A percentile compares a stretch with the other conserved stretches of the same genome.
Conservation (phyloP, 2,113 vertebrate genomes). For the Eretmochelys imbricata region DNA sequence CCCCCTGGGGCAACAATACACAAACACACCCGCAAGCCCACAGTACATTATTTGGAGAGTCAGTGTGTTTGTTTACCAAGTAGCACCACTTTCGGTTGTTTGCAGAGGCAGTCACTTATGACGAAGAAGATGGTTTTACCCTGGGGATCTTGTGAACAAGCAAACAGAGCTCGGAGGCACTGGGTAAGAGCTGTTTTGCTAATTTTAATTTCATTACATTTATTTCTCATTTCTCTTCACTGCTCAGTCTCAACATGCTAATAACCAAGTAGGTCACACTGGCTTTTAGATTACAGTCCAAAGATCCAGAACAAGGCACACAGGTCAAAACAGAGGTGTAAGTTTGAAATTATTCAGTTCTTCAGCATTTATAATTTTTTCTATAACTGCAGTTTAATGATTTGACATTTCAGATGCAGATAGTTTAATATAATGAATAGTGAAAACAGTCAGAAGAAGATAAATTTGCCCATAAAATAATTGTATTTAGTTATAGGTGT, state of each 20-base stretch:
- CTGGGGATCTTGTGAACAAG: not conserved
- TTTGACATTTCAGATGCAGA: not conserved
- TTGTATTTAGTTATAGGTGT: not conserved
- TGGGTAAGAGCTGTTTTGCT: not conserved
- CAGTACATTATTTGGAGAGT: not conserved
- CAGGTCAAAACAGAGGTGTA: not conserved
- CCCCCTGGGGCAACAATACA: not conserved
- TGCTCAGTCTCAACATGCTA: not conserved
- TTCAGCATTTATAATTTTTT: not conserved
- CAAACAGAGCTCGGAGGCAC: not conserved
- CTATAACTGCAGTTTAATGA: not conserved
- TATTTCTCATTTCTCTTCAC: not conserved
- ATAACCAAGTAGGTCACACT: not conserved
- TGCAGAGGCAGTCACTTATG: not conserved
- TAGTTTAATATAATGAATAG: not conserved
- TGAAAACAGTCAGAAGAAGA: fast-evolving
- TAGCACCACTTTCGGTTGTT: not conserved
- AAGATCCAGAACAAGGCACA: not conserved
- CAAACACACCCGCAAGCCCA: not conserved
- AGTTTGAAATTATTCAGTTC: not conserved
- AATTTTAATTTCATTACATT: not conserved
- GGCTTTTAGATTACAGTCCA: not conserved
- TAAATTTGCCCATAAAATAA: not conserved
- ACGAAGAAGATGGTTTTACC: not conserved
- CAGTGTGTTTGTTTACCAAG: not conserved